These are phyloP conservation scores for Lysandra coridon DNA, from an alignment of 2,888 invertebrate genomes.

Conservation along the genomic window DNA sequence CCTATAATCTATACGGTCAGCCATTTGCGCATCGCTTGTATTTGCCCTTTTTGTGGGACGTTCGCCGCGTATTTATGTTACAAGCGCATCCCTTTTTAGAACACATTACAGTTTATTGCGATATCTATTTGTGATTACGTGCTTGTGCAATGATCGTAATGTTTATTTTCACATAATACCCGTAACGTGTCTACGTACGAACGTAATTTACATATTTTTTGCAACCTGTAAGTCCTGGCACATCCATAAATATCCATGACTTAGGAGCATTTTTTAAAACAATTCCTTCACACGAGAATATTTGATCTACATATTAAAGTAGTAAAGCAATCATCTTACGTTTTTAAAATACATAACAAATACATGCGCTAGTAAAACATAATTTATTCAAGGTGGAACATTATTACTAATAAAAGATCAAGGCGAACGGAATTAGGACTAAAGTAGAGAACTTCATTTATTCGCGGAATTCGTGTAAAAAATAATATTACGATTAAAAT, in stretches of 20 bases:
- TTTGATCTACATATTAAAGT: not conserved
- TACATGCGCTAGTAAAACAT: slow-evolving; percentile 15
- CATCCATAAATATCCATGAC: not conserved
- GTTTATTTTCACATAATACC: not conserved
- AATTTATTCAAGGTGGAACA: slow-evolving; percentile 24
- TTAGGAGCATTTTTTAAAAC: not conserved
- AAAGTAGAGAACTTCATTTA: not conserved
- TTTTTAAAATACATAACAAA: slow-evolving; percentile 15
- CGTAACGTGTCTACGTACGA: not conserved
- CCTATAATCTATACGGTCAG: slow-evolving; percentile 32
- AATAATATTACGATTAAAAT: not conserved
- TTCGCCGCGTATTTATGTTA: slow-evolving; percentile 1
- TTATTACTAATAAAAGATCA: slow-evolving; percentile 20
- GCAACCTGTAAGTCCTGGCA: not conserved
- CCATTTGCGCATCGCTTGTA: slow-evolving; percentile 28
- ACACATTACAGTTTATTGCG: slow-evolving; percentile 13
- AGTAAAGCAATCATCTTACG: not conserved
- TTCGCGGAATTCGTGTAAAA: not conserved
- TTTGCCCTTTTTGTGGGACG: slow-evolving; percentile 25
- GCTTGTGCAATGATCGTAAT: not conserved
- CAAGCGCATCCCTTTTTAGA: slow-evolving; percentile 17
- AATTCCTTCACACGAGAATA: no score
- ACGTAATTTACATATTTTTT: not conserved
- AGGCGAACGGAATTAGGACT: not conserved
- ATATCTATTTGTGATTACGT: not conserved